A percentile compares a stretch with the other conserved stretches of the same genome.
phyloP scores from a whole-genome alignment of 2,113 vertebrate species.

The Tragelaphus imberbis region DNA sequence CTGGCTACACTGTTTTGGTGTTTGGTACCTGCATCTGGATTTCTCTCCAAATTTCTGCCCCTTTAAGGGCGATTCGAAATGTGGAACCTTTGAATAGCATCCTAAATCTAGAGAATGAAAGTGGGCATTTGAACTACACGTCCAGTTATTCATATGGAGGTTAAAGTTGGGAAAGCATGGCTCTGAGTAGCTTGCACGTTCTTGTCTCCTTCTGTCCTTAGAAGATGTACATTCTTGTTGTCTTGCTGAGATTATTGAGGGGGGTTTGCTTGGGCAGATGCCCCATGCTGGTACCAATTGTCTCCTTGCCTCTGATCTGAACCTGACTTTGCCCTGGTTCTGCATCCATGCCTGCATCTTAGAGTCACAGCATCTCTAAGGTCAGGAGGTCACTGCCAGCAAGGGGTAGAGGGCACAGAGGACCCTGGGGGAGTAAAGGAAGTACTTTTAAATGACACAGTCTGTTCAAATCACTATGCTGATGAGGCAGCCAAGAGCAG shows the following conservation, averaged over 20 bases:
- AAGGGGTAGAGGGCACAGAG: neutral
- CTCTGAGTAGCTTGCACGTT: neutral
- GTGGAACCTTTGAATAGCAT: neutral
- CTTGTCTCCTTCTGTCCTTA: neutral
- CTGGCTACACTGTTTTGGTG: neutral
- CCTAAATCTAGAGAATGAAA: neutral
- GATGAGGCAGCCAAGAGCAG: neutral
- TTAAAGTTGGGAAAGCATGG: neutral
- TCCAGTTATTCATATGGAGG: neutral
- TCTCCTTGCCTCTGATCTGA: neutral
- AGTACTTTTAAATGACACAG: constrained; percentile 29
- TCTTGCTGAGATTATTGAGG: neutral
- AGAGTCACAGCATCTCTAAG: neutral
- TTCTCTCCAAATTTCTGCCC: neutral
- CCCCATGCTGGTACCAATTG: neutral
- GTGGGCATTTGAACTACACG: neutral
- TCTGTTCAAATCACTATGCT: constrained; percentile 44
- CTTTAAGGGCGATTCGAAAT: neutral
- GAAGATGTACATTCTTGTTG: neutral
- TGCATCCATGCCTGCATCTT: neutral
- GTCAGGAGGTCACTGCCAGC: neutral
- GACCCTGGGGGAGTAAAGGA: neutral
- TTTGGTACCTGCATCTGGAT: neutral
- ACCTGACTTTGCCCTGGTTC: neutral
- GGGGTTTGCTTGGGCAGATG: neutral